These are phyloP conservation scores for Pachyuromys duprasi DNA, from an alignment of 2,797 vertebrate species.

Conservation along the genomic window DNA sequence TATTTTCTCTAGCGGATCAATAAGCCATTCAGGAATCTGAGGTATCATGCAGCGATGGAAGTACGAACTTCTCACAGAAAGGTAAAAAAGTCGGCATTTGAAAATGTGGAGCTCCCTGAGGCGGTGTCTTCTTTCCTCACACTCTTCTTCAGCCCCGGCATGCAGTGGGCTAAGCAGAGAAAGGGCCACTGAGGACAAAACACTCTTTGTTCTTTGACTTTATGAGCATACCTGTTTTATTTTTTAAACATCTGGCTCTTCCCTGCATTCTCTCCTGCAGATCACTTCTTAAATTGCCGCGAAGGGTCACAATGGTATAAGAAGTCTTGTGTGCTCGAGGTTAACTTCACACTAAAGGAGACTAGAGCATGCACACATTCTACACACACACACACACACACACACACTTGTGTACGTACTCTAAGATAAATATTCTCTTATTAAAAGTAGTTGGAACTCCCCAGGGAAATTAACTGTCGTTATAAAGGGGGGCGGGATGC, in stretches of 20 bases:
- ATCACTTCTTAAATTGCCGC: background rate
- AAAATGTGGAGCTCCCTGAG: background rate
- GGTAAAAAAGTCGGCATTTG: background rate
- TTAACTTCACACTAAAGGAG: background rate
- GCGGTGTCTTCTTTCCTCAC: background rate
- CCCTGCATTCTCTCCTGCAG: background rate
- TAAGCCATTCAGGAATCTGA: background rate
- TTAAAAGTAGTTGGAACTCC: conserved; percentile 66
- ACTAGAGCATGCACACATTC: background rate
- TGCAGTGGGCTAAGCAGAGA: background rate
- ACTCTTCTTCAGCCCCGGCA: background rate
- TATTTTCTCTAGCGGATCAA: background rate
- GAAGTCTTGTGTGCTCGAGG: background rate
- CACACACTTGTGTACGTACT: background rate
- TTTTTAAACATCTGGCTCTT: background rate
- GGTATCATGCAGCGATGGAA: background rate
- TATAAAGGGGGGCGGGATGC: conserved; percentile 50
- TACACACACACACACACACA: background rate
- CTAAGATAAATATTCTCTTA: conserved; percentile 62
- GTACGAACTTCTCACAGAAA: background rate
- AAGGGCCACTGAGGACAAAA: background rate
- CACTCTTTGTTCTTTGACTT: background rate
- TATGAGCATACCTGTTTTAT: background rate
- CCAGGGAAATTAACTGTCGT: conserved; percentile 67
- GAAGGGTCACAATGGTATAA: background rate